Evolutionary conservation across 2,888 invertebrate genomes (phyloP).

Genomic region (Drosophila quinaria): DNA sequence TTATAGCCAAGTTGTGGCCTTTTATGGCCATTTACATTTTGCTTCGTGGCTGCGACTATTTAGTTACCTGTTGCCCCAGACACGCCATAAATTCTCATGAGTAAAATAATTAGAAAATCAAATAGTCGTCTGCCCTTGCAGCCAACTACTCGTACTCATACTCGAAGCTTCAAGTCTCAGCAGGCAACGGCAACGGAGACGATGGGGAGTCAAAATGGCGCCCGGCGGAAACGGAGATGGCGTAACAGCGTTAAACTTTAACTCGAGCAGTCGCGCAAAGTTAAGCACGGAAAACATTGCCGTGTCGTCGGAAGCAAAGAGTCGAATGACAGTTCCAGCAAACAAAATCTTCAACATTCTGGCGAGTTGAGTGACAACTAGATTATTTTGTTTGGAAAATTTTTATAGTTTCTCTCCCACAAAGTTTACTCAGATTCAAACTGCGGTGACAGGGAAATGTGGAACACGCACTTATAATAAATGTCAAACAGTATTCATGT

Average conservation of each 20-base stretch:
- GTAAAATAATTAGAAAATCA: constrained; percentile 81
- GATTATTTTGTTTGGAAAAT: constrained; percentile 4
- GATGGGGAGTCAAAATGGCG: constrained; percentile 25
- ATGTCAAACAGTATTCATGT: neutral
- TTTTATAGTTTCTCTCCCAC: neutral
- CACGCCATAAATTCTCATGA: constrained; percentile 76
- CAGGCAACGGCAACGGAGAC: neutral
- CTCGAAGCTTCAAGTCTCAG: too few relatives aligned
- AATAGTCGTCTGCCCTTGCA: constrained; percentile 45
- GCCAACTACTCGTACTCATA: neutral
- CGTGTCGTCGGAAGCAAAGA: constrained; percentile 6
- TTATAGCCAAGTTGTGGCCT: constrained; percentile 44
- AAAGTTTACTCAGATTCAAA: neutral
- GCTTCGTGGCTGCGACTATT: neutral
- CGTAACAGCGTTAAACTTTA: constrained; percentile 49
- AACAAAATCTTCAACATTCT: constrained; percentile 1
- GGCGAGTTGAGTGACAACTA: constrained; percentile 19
- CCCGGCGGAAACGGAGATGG: constrained; percentile 57
- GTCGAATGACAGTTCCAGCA: constrained; percentile 6
- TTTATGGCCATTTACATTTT: constrained; percentile 23
- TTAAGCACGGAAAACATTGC: constrained; percentile 32
- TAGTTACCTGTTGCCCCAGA: constrained; percentile 68
- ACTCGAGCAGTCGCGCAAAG: constrained; percentile 34
- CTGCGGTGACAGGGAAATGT: neutral
- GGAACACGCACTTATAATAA: constrained; percentile 19